Evolutionary conservation across 2,113 vertebrate genomes (phyloP).

Genomic region (Xyrauchen texanus): DNA sequence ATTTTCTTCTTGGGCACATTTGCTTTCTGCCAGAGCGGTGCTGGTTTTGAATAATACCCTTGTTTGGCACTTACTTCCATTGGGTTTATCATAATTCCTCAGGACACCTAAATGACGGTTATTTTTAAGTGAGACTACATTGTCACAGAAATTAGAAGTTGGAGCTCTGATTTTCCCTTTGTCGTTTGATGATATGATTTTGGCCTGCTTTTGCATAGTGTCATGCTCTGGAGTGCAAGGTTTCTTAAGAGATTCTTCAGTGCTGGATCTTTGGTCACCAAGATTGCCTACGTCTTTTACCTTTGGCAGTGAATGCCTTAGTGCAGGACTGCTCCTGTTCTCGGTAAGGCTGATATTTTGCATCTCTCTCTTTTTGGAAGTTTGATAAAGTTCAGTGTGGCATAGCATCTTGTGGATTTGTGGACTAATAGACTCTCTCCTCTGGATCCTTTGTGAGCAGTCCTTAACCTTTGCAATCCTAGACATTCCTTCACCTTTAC

Average conservation of each 20-base stretch:
- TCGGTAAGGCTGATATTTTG: constrained; percentile 11
- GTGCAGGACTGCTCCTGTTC: background rate
- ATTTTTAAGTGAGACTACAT: background rate
- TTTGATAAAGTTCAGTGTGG: constrained; percentile 8
- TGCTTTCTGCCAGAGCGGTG: background rate
- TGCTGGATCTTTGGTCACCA: background rate
- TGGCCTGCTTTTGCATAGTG: background rate
- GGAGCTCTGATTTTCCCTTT: background rate
- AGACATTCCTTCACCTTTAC: constrained; percentile 47
- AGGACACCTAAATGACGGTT: background rate
- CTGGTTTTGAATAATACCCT: background rate
- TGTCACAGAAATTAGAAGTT: background rate
- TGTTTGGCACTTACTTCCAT: background rate
- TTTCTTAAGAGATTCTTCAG: background rate
- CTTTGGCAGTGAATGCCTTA: background rate
- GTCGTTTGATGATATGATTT: background rate
- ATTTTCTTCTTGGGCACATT: constrained; percentile 51
- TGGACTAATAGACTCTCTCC: constrained; percentile 24
- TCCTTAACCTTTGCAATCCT: constrained; percentile 59
- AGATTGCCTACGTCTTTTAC: background rate
- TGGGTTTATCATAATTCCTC: background rate
- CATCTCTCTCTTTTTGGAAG: constrained; percentile 8
- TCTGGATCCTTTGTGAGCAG: constrained; percentile 40
- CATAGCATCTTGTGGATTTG: constrained; percentile 2
- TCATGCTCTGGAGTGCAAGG: background rate